Conservation (phyloP, 1,140 invertebrate species). For the Uloborus diversus region DNA sequence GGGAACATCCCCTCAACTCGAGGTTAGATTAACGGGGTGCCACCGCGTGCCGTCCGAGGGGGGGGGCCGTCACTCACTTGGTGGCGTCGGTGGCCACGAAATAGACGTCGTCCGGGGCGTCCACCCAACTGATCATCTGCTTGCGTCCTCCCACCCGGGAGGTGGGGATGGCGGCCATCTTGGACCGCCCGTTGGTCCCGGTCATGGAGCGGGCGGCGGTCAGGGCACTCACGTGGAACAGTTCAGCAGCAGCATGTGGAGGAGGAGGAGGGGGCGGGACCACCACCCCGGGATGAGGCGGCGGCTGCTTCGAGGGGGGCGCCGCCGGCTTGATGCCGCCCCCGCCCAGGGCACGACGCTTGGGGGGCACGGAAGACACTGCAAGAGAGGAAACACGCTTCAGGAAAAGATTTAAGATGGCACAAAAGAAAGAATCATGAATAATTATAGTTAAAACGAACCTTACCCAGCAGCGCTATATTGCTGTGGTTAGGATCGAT, state of each 20-base stretch:
- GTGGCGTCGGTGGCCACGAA: conserved; percentile 89
- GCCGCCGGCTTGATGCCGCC: conserved; percentile 46
- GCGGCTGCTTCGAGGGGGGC: too few species aligned
- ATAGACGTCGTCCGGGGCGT: conserved; percentile 96
- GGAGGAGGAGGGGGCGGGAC: too few species aligned
- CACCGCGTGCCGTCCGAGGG: conserved; percentile 73
- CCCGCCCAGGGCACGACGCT: conserved; percentile 40
- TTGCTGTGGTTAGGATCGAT: too few species aligned
- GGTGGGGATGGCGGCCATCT: conserved; percentile 74
- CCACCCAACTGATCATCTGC: conserved; percentile 96
- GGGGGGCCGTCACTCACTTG: conserved; percentile 75
- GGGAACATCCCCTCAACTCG: too few species aligned
- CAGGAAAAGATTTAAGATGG: not conserved
- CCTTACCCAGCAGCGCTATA: too few species aligned
- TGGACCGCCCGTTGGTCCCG: conserved; percentile 72
- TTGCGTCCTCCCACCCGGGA: conserved; percentile 73
- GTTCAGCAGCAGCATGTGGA: conserved; percentile 47
- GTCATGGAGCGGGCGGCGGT: conserved; percentile 59
- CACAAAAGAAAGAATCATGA: not conserved
- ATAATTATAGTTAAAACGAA: too few species aligned
- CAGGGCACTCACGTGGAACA: conserved; percentile 56
- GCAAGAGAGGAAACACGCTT: conserved; percentile 26
- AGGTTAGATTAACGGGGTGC: too few species aligned
- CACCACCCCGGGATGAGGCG: too few species aligned
- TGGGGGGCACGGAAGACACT: conserved; percentile 33